A percentile compares a stretch with the other conserved stretches of the same genome.
Conservation (phyloP, 2,888 invertebrate species). For the Strigamia transsilvanica region DNA sequence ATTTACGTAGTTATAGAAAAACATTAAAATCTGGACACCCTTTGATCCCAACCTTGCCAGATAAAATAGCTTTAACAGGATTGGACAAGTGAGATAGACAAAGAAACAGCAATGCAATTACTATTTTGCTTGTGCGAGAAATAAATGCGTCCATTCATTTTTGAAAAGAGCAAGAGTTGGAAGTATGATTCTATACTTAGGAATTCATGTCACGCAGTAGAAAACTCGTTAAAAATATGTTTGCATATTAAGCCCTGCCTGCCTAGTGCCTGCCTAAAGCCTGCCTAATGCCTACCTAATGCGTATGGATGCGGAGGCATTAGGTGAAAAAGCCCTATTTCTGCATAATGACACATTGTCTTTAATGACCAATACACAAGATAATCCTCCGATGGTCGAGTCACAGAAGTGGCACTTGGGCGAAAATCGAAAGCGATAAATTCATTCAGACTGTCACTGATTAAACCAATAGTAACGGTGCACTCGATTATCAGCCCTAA, state of each 20-base stretch:
- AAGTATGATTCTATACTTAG: background rate
- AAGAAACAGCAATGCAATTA: too few species aligned
- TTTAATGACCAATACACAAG: constrained; percentile 17
- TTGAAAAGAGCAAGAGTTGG: background rate
- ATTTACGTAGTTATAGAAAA: too few species aligned
- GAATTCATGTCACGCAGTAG: background rate
- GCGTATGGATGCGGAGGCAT: background rate
- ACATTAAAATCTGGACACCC: too few species aligned
- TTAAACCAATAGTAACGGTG: constrained; percentile 32
- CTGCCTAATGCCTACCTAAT: background rate
- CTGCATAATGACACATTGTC: constrained; percentile 7
- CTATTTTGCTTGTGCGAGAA: too few species aligned
- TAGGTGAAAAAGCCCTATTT: background rate
- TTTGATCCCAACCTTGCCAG: too few species aligned
- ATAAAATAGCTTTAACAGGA: too few species aligned
- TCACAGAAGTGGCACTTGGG: background rate
- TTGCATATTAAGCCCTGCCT: background rate
- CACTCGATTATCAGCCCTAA: constrained; percentile 16
- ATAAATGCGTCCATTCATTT: too few species aligned
- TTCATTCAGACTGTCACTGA: constrained; percentile 14
- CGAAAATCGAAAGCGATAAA: constrained; percentile 25
- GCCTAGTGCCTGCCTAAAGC: background rate
- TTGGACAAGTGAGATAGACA: too few species aligned
- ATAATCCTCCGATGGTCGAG: background rate
- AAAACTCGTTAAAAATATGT: constrained; percentile 2